Conservation (phyloP, 2,797 vertebrate genomes). For the Hydrophis major region DNA sequence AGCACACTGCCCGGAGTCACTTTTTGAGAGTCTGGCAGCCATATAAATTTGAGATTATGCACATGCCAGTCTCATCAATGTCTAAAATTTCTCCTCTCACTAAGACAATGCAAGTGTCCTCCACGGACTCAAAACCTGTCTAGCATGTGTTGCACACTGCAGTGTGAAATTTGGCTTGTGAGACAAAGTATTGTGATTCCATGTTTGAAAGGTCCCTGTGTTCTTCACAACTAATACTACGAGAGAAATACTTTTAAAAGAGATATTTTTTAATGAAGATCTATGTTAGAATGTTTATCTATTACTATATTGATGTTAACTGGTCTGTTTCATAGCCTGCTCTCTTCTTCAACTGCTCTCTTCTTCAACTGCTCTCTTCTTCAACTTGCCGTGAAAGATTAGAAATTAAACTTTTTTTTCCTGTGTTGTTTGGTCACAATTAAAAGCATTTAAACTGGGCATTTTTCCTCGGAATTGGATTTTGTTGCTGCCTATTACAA, state of each 20-base stretch:
- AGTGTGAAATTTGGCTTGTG: neutral
- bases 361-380: neutral
- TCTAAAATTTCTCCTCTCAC: neutral
- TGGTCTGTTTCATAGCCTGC: neutral
- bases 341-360: neutral
- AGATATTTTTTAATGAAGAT: neutral
- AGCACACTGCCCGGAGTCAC: neutral
- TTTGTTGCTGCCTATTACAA: neutral
- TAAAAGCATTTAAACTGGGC: neutral
- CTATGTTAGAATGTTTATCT: neutral
- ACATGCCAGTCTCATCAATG: neutral
- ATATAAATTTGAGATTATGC: neutral
- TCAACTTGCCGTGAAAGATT: neutral
- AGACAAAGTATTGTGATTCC: neutral
- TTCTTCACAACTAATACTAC: neutral
- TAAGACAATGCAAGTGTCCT: slow-evolving; percentile 10
- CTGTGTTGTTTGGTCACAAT: neutral
- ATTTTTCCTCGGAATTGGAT: neutral
- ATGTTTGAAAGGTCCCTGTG: neutral
- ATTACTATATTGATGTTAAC: neutral
- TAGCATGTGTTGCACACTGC: neutral
- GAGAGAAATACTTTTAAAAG: neutral
- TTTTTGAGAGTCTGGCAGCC: neutral
- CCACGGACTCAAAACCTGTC: neutral
- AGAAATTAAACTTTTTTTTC: neutral